Evolutionary conservation across 2,797 vertebrate genomes (phyloP), one percentile per base, ranked within the genome.

Genomic region (Pantherophis vulpinus): DNA sequence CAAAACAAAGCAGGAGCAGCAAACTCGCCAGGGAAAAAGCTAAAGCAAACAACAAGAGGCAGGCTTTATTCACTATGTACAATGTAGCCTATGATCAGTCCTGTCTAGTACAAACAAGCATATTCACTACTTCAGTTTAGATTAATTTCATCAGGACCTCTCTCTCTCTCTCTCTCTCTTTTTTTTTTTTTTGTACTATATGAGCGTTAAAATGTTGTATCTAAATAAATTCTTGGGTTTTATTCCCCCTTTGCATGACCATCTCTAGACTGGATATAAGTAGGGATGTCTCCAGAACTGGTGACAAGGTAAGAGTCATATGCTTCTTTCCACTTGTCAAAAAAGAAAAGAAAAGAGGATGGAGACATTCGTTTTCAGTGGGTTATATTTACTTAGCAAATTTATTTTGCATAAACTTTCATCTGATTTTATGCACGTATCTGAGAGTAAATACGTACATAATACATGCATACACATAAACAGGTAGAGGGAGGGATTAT

Each of bases 271-370:
- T 27, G 87, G 37, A 91, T 29, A 7, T 70, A 1, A 5, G 32
- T 91, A 37, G 86, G 25, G 9, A 91, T 91, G 55, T 8, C 88
- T 88, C 94, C 8, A 47, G 0, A 5, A 16, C 18, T 27, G 29
- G 59, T 7, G 9, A 89, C 70, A 66, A 95, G 88, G 92, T 94
- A 94, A 61, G 90, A n/a, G 60, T 4, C 92, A 89, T 88, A 3
- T 58, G 74, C 86, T 93, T 90, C 51, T 86, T 79, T 58, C 32
- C 51, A 70, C 32, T 60, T 88, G 47, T 23, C 20, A 14, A 37
- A 55, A 55, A 25, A 74, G 25, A 29, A 51, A 54, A 51, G 29
- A 54, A 54, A 90, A 18, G 54, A 18, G 8, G 14, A 32, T n/a
- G 18, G 3, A 37, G 16, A 56, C n/a, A 79, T 42, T 11, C 23